Conservation (phyloP, 2,888 invertebrate species). For the Cryptocheilus praepositus region DNA sequence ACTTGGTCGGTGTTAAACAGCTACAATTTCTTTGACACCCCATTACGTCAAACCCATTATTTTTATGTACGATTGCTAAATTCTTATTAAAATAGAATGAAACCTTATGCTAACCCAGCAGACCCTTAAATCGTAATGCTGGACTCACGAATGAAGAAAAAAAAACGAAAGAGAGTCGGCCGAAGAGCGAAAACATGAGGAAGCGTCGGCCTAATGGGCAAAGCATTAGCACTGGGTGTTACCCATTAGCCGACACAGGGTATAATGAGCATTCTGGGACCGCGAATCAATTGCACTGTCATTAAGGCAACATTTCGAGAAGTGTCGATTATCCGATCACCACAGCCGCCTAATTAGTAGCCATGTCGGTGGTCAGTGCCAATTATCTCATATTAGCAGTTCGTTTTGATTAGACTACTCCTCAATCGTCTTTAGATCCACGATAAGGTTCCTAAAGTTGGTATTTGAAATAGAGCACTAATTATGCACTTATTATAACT, state of each 20-base stretch:
- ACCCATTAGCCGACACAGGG: constrained; percentile 3
- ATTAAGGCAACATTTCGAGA: neutral
- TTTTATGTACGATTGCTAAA: too few species aligned
- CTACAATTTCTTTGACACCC: too few species aligned
- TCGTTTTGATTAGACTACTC: constrained; percentile 1
- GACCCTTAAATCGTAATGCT: too few species aligned
- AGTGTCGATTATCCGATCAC: constrained; percentile 19
- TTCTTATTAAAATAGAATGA: too few species aligned
- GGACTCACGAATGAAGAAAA: too few species aligned
- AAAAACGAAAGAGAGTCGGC: too few species aligned
- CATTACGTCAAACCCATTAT: too few species aligned
- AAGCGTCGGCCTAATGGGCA: neutral
- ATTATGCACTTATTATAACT: too few species aligned
- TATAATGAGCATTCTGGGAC: neutral
- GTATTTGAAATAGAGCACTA: too few species aligned
- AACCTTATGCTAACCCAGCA: too few species aligned
- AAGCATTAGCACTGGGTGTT: constrained; percentile 5
- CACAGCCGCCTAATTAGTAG: constrained; percentile 13
- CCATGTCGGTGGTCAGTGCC: neutral
- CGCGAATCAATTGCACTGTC: constrained; percentile 6
- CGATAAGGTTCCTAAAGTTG: too few species aligned
- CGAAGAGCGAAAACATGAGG: neutral
- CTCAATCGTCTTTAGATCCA: neutral
- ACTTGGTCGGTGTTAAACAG: too few species aligned
- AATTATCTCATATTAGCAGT: neutral